A percentile compares a stretch with the other conserved stretches of the same genome.
These are phyloP conservation scores for Rhinopithecus roxellana DNA, from an alignment of 2,113 vertebrate genomes.

Conservation along the genomic window DNA sequence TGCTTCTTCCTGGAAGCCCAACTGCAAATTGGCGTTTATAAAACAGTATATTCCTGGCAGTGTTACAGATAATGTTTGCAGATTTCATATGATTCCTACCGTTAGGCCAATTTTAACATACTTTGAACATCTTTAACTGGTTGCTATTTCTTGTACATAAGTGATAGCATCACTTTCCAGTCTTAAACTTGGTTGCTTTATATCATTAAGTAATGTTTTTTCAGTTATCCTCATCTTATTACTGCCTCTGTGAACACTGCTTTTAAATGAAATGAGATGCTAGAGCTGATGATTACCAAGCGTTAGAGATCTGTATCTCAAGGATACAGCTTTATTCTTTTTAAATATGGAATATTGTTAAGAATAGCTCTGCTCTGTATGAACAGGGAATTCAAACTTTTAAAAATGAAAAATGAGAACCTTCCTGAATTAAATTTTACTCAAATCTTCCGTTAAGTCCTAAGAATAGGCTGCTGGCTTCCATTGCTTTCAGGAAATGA, in stretches of 20 bases:
- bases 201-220: slow-evolving; percentile 34
- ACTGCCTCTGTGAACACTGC: background rate
- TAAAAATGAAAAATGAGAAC: slow-evolving; percentile 44
- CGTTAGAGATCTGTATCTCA: slow-evolving; percentile 44
- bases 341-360: slow-evolving; percentile 48
- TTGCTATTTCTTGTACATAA: background rate
- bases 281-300: slow-evolving; percentile 1
- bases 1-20: background rate
- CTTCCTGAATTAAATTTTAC: slow-evolving; percentile 51
- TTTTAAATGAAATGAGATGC: slow-evolving; percentile 39
- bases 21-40: background rate
- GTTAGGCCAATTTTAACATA: background rate
- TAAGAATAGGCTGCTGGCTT: slow-evolving; percentile 57
- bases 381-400: slow-evolving; percentile 55
- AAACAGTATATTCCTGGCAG: background rate
- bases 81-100: slow-evolving; percentile 11
- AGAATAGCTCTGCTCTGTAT: slow-evolving; percentile 26
- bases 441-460: slow-evolving; percentile 41
- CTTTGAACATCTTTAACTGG: background rate
- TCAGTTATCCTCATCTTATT: slow-evolving; percentile 40
- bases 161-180: slow-evolving; percentile 8
- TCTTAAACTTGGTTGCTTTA: slow-evolving; percentile 47
- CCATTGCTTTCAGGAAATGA: slow-evolving; percentile 77
- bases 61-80: background rate
- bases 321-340: slow-evolving; percentile 41